Conservation (phyloP, 2,113 vertebrate species). For the Xyliphius kryptos region DNA sequence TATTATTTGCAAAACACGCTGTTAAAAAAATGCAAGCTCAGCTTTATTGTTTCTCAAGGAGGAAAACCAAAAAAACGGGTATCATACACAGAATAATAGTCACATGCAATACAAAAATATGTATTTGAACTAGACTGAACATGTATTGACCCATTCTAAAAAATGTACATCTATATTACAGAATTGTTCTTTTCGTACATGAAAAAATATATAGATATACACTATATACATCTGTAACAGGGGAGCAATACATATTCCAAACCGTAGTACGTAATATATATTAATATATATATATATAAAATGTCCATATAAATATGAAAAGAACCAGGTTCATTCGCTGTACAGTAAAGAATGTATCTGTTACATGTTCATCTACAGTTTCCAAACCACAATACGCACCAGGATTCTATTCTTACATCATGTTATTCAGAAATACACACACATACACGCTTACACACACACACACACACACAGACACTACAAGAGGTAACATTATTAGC, state of each 20-base stretch:
- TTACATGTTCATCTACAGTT: no score
- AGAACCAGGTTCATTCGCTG: constrained; percentile 56
- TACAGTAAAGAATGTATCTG: no score
- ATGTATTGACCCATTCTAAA: no score
- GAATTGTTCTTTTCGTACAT: constrained; percentile 61
- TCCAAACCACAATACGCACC: no score
- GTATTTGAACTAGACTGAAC: constrained; percentile 63
- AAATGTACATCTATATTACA: constrained; percentile 55
- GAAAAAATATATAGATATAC: constrained; percentile 69
- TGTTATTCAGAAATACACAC: constrained; percentile 26
- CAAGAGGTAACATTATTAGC: not conserved
- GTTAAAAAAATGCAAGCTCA: constrained; percentile 9
- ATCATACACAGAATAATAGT: constrained; percentile 59
- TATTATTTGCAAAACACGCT: no score
- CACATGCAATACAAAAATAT: constrained; percentile 80
- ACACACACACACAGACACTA: constrained; percentile 25
- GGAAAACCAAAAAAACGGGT: constrained; percentile 66
- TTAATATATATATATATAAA: constrained; percentile 60
- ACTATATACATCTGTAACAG: constrained; percentile 65
- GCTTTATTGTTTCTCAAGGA: constrained; percentile 68
- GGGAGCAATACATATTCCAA: constrained; percentile 64
- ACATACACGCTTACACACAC: constrained; percentile 23
- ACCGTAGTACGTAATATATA: no score
- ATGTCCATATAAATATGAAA: constrained; percentile 68
- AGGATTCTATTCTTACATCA: not conserved